Percentiles rank a stretch among this genome's conserved stretches.
Evolutionary conservation across 2,797 vertebrate species (phyloP).

Genomic region (Eulemur coronatus): DNA sequence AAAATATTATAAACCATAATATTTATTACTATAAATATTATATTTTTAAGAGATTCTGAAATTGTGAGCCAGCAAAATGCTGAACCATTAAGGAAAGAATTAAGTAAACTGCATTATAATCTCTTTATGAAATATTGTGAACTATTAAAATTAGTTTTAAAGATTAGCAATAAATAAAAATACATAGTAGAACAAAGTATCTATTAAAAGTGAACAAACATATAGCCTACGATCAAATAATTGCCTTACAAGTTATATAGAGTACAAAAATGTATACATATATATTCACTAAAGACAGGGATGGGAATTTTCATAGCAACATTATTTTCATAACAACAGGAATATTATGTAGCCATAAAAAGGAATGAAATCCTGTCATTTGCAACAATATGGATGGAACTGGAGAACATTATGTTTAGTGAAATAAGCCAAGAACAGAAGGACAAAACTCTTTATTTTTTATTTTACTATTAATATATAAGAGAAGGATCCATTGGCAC

Average conservation of each 20-base stretch:
- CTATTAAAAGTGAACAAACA: neutral
- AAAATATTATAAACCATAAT: neutral
- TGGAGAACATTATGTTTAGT: neutral
- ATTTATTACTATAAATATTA: neutral
- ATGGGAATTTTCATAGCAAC: neutral
- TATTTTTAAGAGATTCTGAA: conserved; percentile 21
- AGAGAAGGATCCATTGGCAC: neutral
- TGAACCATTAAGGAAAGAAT: neutral
- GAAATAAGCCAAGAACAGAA: neutral
- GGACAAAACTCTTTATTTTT: neutral
- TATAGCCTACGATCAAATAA: neutral
- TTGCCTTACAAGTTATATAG: neutral
- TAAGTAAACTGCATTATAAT: neutral
- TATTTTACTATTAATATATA: neutral
- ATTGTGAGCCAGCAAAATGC: neutral
- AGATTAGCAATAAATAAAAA: conserved; percentile 15
- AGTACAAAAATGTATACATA: neutral
- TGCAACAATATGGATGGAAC: neutral
- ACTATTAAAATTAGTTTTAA: conserved; percentile 34
- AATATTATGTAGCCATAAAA: neutral
- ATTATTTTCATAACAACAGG: neutral
- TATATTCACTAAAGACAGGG: neutral
- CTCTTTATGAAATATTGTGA: neutral
- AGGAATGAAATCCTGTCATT: neutral
- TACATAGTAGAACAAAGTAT: neutral